Evolutionary conservation across 2,888 invertebrate species (phyloP).

Genomic region (Cryptops parisi): DNA sequence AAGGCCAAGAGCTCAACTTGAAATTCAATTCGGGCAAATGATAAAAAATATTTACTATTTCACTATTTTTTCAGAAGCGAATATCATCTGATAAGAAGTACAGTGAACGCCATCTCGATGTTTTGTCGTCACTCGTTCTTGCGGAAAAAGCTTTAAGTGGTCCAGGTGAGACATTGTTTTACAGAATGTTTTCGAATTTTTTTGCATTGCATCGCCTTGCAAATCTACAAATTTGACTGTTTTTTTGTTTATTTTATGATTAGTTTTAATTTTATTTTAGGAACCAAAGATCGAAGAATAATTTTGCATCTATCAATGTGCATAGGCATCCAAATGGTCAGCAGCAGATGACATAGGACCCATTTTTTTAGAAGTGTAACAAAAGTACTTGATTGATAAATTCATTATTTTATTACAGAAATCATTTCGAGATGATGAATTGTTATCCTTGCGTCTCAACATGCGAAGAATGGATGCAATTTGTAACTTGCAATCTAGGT

Average conservation of each 20-base stretch:
- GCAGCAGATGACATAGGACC: too few relatives aligned
- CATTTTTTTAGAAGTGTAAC: too few relatives aligned
- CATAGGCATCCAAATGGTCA: conserved; percentile 46
- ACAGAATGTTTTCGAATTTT: too few relatives aligned
- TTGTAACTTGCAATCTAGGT: conserved; percentile 27
- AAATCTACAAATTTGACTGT: background rate
- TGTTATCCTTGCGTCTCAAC: conserved; percentile 43
- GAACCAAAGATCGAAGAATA: conserved; percentile 46
- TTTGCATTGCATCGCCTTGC: background rate
- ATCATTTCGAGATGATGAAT: conserved; percentile 44
- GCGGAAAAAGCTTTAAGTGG: conserved; percentile 20
- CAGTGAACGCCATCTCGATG: conserved; percentile 19
- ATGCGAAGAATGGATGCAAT: conserved; percentile 50
- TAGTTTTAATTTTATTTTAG: conserved; percentile 6
- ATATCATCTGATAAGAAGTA: conserved; percentile 22
- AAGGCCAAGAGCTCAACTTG: conserved; percentile 20
- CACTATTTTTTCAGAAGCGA: conserved; percentile 17
- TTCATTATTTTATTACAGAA: too few relatives aligned
- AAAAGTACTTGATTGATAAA: too few relatives aligned
- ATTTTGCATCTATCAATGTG: conserved; percentile 52
- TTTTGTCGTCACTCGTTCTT: conserved; percentile 18
- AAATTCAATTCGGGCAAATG: too few relatives aligned
- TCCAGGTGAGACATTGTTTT: conserved; percentile 18
- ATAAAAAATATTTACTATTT: background rate
- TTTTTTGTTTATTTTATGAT: background rate